Conservation (phyloP, 2,113 vertebrate species). For the Paratilapia polleni region DNA sequence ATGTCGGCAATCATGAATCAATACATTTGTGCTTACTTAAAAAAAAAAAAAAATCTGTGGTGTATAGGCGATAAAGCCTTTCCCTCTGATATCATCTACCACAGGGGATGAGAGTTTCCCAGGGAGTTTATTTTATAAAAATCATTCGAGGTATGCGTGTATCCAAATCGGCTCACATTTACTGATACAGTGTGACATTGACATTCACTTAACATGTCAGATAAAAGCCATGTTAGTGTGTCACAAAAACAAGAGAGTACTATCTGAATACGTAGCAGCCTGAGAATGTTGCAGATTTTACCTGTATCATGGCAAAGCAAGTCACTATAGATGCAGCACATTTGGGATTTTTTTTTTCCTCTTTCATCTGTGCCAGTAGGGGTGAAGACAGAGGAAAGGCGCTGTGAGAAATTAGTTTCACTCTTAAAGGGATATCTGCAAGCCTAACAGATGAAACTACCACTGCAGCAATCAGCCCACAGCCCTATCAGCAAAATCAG, state of each 20-base stretch:
- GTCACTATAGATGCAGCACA: constrained; percentile 56
- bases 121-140: constrained; percentile 44
- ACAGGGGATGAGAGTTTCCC: constrained; percentile 34
- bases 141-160: constrained; percentile 39
- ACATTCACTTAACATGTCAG: constrained; percentile 60
- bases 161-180: constrained; percentile 28
- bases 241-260: constrained; percentile 18
- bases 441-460: constrained; percentile 66
- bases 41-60: constrained; percentile 3
- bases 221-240: constrained; percentile 57
- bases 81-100: constrained; percentile 44
- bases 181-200: constrained; percentile 41
- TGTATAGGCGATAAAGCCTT: constrained; percentile 18
- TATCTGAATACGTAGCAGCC: constrained; percentile 22
- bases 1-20: constrained; percentile 30
- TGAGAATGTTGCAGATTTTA: constrained; percentile 10
- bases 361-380: constrained; percentile 48
- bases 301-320: constrained; percentile 20
- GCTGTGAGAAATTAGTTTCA: constrained; percentile 66
- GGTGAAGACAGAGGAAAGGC: constrained; percentile 49
- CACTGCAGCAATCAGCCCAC: constrained; percentile 59
- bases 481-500: constrained; percentile 68
- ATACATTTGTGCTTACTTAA: constrained; percentile 47
- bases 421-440: constrained; percentile 63
- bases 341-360: constrained; percentile 49